These are phyloP conservation scores for Anolis carolinensis DNA, from an alignment of 2,113 vertebrate species.

Conservation along the genomic window DNA sequence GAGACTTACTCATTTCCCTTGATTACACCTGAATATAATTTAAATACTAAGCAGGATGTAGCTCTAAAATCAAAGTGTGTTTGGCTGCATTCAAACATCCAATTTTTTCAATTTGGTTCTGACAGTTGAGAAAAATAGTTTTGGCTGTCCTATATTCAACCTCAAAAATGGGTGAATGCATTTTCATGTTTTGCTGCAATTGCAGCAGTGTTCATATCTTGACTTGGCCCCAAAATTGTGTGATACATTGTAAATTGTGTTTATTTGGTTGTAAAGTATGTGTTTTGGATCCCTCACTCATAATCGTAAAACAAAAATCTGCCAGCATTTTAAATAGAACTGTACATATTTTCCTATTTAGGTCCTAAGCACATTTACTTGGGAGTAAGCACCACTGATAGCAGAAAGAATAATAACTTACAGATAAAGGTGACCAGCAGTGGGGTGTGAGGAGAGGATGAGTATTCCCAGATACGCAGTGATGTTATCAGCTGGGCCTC, in stretches of 20 bases:
- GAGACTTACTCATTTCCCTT: constrained; percentile 59
- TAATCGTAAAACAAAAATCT: neutral
- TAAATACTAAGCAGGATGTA: constrained; percentile 50
- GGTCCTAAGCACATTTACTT: neutral
- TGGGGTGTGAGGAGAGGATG: constrained; percentile 21
- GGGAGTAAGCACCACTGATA: constrained; percentile 2
- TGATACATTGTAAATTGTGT: neutral
- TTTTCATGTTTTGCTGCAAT: neutral
- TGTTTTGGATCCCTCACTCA: neutral
- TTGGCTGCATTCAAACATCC: constrained; percentile 12
- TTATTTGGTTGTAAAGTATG: neutral
- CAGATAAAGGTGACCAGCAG: constrained; percentile 8
- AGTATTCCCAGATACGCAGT: constrained; percentile 21
- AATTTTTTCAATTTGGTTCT: neutral
- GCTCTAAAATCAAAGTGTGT: constrained; percentile 60
- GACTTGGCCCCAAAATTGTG: neutral
- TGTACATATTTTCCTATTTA: neutral
- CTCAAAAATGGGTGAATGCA: neutral
- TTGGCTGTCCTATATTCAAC: neutral
- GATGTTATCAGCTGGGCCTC: constrained; percentile 28
- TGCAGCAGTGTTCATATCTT: neutral
- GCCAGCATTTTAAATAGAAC: neutral
- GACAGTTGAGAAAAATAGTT: neutral
- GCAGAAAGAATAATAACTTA: neutral
- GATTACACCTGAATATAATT: constrained; percentile 67